Evolutionary conservation across 2,113 vertebrate species (phyloP).

Genomic region (Psilopsiagon aymara): DNA sequence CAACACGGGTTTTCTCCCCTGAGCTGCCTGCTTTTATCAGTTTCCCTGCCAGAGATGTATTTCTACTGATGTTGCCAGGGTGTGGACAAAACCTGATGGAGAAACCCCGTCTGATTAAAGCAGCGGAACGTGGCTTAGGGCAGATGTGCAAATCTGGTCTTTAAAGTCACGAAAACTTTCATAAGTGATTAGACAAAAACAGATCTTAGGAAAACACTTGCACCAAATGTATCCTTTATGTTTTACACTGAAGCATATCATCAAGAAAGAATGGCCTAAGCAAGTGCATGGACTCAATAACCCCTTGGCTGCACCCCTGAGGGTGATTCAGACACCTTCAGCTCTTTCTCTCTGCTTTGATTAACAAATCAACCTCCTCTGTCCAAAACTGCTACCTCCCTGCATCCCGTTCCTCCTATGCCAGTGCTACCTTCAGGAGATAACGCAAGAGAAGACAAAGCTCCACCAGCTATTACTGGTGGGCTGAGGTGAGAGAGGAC

Average conservation of each 20-base stretch:
- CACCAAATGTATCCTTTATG: background rate
- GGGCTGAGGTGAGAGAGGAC: background rate
- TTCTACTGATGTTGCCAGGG: constrained; percentile 4
- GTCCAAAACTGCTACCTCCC: background rate
- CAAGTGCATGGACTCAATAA: background rate
- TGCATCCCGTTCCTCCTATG: accelerated
- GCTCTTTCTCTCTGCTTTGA: background rate
- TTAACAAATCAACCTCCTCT: background rate
- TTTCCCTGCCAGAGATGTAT: background rate
- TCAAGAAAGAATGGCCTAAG: background rate
- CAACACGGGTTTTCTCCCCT: background rate
- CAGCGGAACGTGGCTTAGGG: background rate
- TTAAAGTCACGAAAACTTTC: background rate
- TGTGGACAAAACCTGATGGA: constrained; percentile 26
- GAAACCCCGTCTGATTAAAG: constrained; percentile 6
- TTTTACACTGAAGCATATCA: background rate
- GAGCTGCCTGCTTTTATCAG: background rate
- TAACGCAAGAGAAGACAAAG: background rate
- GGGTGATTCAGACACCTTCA: background rate
- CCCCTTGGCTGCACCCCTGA: background rate
- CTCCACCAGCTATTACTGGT: accelerated
- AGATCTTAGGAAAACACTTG: background rate
- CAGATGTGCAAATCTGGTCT: background rate
- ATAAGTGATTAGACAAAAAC: background rate
- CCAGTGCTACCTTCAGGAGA: background rate